Percentiles rank a stretch among this genome's conserved stretches.
Evolutionary conservation across 1,140 invertebrate genomes (phyloP).

Genomic region (Dreissena polymorpha): DNA sequence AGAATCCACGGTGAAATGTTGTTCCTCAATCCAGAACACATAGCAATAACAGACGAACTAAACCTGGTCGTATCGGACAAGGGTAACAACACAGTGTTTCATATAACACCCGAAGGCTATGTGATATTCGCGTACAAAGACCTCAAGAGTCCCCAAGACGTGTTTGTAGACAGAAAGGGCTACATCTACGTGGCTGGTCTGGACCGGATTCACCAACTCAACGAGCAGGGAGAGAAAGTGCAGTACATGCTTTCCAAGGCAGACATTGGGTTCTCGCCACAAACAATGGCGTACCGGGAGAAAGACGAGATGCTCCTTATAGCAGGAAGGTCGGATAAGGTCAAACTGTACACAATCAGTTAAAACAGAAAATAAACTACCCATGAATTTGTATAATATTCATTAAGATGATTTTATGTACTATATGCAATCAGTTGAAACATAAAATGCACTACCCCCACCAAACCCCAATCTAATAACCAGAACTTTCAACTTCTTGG

Average conservation of each 20-base stretch:
- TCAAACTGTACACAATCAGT: constrained; percentile 19
- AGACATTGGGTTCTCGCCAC: constrained; percentile 37
- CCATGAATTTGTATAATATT: too few relatives aligned
- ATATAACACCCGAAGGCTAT: constrained; percentile 46
- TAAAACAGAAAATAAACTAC: background rate
- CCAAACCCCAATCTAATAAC: background rate
- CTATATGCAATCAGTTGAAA: background rate
- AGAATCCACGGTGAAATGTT: constrained; percentile 22
- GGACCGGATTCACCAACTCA: constrained; percentile 38
- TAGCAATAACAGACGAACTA: constrained; percentile 22
- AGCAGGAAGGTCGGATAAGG: constrained; percentile 40
- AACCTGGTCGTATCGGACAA: constrained; percentile 39
- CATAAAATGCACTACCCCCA: background rate
- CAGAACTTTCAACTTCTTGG: too few relatives aligned
- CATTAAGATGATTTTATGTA: too few relatives aligned
- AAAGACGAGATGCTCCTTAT: constrained; percentile 21
- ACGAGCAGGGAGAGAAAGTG: constrained; percentile 42
- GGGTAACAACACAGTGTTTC: constrained; percentile 42
- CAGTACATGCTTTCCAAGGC: constrained; percentile 42
- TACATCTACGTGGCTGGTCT: constrained; percentile 39
- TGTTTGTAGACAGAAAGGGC: constrained; percentile 37
- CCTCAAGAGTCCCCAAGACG: constrained; percentile 24
- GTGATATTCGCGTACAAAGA: constrained; percentile 49
- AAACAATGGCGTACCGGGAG: constrained; percentile 15
- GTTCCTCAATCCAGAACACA: constrained; percentile 46